Base-by-base conservation (phyloP, 1,140 invertebrate species). In the Conus ventricosus region DNA sequence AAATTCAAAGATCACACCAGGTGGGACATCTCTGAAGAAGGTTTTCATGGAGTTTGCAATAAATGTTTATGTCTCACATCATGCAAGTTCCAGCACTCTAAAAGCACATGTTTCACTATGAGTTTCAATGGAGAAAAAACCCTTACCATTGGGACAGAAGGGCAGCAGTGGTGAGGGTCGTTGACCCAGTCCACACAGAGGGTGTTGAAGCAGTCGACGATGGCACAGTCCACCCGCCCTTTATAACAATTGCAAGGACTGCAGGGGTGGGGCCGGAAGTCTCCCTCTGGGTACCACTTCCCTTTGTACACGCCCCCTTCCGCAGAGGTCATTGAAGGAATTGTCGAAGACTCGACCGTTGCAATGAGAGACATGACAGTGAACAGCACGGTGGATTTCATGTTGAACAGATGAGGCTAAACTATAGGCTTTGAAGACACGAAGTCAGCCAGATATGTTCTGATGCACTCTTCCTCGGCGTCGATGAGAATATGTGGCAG, bases 61-160 rank as follows among this genome's bases (percentile, higher is more conserved):
- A 39, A 39, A 39, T 39, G 39, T 39, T 39, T 39, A 39, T 39
- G 39, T 39, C 39, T 39, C 39, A 39, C 39, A 39, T 39, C 39
- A 39, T 39, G 39, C 39, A 39, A 39, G 39, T 39, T 39, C 39
- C 39, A 39, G 39, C 39, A 39, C 39, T 39, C 39, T 39, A 39
- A 39, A 39, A 39, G 39, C 39, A 39, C 0, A 0, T 39, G 39
- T 39, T 39, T 39, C 39, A 39, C 39, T 39, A 3, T 39, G 39
- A 39, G 39, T 39, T 39, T 39, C 3, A 39, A 39, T 39, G 39
- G 39, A 3, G 3, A 3, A 39, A 39, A 39, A 39, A 0, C 39
- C 39, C 39, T 39, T 91, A 93, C 92, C 92, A 23, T 92, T 91
- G 1, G 92, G 91, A 88, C 92, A 93, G 0, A 82, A 2, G 91